Percentiles rank a stretch among this genome's conserved stretches.
These are phyloP conservation scores for Tribolium freemani DNA, from an alignment of 2,888 invertebrate genomes.

Conservation along the genomic window DNA sequence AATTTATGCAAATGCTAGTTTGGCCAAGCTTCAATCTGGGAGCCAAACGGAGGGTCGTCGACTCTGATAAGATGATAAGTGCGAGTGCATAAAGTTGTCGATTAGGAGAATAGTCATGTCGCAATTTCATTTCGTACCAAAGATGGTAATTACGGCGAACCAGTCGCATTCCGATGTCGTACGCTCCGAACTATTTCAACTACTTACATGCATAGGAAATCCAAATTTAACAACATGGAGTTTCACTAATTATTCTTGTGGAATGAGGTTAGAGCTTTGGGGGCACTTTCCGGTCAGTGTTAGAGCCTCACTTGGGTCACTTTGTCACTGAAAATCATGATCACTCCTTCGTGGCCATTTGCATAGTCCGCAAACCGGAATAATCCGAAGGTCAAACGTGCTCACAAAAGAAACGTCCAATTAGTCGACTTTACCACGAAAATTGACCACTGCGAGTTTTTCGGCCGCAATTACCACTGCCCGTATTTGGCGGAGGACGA, in stretches of 20 bases:
- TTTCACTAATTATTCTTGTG: slow-evolving; percentile 43
- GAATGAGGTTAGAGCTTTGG: slow-evolving; percentile 30
- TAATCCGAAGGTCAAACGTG: slow-evolving; percentile 52
- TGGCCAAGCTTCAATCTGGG: slow-evolving; percentile 32
- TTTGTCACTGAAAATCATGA: slow-evolving; percentile 11
- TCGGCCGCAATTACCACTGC: slow-evolving; percentile 44
- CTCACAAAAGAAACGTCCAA: slow-evolving; percentile 50
- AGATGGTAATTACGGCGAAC: slow-evolving; percentile 43
- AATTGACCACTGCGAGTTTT: slow-evolving; percentile 47
- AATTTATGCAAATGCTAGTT: slow-evolving; percentile 30
- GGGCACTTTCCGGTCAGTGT: slow-evolving; percentile 32
- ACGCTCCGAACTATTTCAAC: slow-evolving; percentile 32
- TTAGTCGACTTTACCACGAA: slow-evolving; percentile 44
- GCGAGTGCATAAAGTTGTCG: slow-evolving; percentile 27
- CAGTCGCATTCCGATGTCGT: slow-evolving; percentile 41
- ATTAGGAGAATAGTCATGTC: slow-evolving; percentile 19
- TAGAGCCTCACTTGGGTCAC: slow-evolving; percentile 30
- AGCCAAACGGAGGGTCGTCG: slow-evolving; percentile 36
- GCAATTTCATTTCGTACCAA: slow-evolving; percentile 35
- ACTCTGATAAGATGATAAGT: slow-evolving; percentile 35
- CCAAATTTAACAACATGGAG: slow-evolving; percentile 46
- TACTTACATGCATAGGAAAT: slow-evolving; percentile 45
- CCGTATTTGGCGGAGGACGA: slow-evolving; percentile 47
- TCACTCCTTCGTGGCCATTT: slow-evolving; percentile 44
- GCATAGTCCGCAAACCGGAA: slow-evolving; percentile 53